Base-by-base conservation (phyloP, 2,888 invertebrate genomes). In the Amphipyra berbera region DNA sequence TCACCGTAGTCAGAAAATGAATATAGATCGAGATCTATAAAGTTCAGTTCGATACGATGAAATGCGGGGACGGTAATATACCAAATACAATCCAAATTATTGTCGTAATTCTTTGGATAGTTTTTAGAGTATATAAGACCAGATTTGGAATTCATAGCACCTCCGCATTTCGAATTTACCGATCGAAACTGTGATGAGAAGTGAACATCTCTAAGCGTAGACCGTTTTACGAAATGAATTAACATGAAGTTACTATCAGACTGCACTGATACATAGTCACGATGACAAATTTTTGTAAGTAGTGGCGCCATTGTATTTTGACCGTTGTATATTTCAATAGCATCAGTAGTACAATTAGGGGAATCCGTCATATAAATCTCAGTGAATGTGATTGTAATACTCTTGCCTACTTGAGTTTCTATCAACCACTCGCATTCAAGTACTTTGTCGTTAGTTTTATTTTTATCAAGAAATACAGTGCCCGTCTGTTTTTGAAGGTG, bases 91-190 rank as follows among this genome's bases (percentile, higher is more conserved):
- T 97, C 96, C 59, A 97, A 95, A 79, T 96, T 95, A 48, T 93
- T 89, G 0, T 97, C 97, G 91, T 98, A 99, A 81, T 97, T 96
- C 58, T 95, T 89, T 0, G 99, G 99, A 90, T 97, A 99, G 84
- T 98, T 97, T 9, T 97, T 96, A 0, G 98, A 98, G 78, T 96
- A 95, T 61, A 99, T 96, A 0, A 90, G 84, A 0, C 98, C 98
- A 5, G 93, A 91, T 0, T 93, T 88, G 0, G 96, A 87, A 0
- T 88, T 90, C 65, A 97, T 95, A 60, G 81, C 88, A 0, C 98
- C 98, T 1, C 99, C 99, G 86, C 99, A 99, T 56, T 95, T 96
- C 95, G 91, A 74, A 59, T 68, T 78, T 33, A 54, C 61, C 1
- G 89, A 82, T 58, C 68, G 56, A 74, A 88, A 95, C 8, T n/a